These are phyloP conservation scores for Gulo gulo DNA, from an alignment of 2,113 vertebrate species.

Conservation along the genomic window DNA sequence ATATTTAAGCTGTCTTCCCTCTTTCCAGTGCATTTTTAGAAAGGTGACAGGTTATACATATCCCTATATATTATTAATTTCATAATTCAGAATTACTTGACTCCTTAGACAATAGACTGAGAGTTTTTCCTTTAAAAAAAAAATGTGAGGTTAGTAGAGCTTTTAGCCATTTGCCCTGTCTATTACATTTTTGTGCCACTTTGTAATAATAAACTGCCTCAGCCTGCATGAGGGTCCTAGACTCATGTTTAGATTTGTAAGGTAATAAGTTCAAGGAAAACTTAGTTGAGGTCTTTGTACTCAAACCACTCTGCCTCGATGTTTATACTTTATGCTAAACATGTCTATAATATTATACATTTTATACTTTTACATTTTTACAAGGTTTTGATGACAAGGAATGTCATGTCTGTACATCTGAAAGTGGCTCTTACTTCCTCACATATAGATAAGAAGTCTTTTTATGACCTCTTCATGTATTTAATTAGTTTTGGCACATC, in stretches of 20 bases:
- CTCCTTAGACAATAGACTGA: neutral
- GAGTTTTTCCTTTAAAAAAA: neutral
- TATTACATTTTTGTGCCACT: constrained; percentile 43
- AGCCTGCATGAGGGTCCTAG: constrained; percentile 1
- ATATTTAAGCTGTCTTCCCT: neutral
- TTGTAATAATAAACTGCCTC: constrained; percentile 62
- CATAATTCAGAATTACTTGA: constrained; percentile 6
- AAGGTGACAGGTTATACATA: neutral
- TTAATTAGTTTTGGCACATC: constrained; percentile 46
- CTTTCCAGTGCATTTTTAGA: neutral
- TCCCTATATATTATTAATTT: neutral
- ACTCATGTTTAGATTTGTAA: constrained; percentile 74
- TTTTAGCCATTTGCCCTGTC: constrained; percentile 43
- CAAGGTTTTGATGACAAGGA: constrained; percentile 48
- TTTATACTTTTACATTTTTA: constrained; percentile 67
- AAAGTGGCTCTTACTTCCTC: constrained; percentile 39
- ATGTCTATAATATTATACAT: constrained; percentile 51
- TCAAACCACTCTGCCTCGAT: constrained; percentile 21
- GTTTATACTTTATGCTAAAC: constrained; percentile 69
- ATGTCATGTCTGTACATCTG: constrained; percentile 20
- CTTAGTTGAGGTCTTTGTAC: constrained; percentile 54
- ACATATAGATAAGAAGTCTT: constrained; percentile 10
- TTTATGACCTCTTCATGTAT: constrained; percentile 5
- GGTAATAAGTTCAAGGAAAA: constrained; percentile 75
- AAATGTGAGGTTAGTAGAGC: neutral